Base-by-base conservation (phyloP, 2,113 vertebrate genomes). In the Chaetodon auriga region DNA sequence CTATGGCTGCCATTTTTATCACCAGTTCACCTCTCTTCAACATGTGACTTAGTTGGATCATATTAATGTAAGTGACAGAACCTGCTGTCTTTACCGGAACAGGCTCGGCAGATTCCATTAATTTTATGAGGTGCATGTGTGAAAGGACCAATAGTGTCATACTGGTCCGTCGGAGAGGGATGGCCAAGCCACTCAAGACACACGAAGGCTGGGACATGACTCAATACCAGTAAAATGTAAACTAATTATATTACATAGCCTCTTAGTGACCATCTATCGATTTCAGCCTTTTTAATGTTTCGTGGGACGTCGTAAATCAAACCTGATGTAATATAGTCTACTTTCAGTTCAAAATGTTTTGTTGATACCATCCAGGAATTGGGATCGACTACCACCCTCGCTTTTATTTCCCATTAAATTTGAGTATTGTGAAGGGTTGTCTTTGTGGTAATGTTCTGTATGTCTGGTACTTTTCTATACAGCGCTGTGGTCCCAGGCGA, bases 181-280 rank as follows among this genome's bases (percentile, higher is more conserved):
- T 51, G 30, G 55, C 57, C 72, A 43, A 72, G 53, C 63, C 82
- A 16, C 61, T 74, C 75, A 74, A 80, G 78, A 80, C 66, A 43
- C 45, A 61, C 57, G 65, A 78, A 51, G 62, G 75, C 83, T 57
- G 64, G 75, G 75, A 87, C 84, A 80, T 92, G 91, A 92, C 85
- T 91, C 87, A 86, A 75, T 92, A 89, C 87, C 86, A 90, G 90
- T 88, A 91, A 91, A 92, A 92, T 85, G 85, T 87, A 63, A 85
- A 70, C 82, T 92, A 88, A 93, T 93, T 68, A 41, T 58, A 89
- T 92, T 93, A 89, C 57, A 78, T 19, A 48, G 65, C 81, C 90
- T 87, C 84, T 93, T 90, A 93, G 85, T 89, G 89, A 78, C 85
- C 83, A 75, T 76, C 41, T 74, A 94, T 93, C 60, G 92, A 92